These are phyloP conservation scores for Heteromormyrus szaboi DNA, from an alignment of 2,797 vertebrate genomes.

Conservation along the genomic window DNA sequence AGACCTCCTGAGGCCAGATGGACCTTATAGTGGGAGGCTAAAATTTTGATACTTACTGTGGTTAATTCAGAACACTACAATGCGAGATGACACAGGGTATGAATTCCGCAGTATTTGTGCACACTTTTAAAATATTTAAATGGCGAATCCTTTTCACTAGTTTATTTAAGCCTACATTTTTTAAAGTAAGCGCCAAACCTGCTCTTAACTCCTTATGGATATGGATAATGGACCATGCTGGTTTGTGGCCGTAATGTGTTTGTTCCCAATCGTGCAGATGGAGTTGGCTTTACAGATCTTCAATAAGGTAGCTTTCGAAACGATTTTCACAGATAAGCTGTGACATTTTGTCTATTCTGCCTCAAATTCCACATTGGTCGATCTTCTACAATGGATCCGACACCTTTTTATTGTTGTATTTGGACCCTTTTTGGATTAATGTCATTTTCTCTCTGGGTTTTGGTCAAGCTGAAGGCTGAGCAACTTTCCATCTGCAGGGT, in stretches of 20 bases:
- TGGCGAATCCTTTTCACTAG: conserved; percentile 21
- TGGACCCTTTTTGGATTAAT: neutral
- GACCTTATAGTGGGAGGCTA: neutral
- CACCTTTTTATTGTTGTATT: neutral
- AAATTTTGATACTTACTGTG: neutral
- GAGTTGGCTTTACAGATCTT: conserved; percentile 36
- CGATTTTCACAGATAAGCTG: neutral
- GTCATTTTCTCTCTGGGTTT: conserved; percentile 9
- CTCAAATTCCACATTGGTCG: conserved; percentile 28
- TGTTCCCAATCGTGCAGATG: conserved; percentile 1
- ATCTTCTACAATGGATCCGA: conserved; percentile 41
- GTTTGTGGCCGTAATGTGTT: conserved; percentile 43
- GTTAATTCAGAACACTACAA: conserved; percentile 23
- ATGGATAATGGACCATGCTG: conserved; percentile 36
- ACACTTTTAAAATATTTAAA: conserved; percentile 40
- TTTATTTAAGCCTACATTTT: conserved; percentile 40
- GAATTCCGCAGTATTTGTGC: conserved; percentile 21
- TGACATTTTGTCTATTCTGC: conserved; percentile 8
- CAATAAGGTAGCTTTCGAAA: neutral
- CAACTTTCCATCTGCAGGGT: conserved; percentile 21
- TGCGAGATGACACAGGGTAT: neutral
- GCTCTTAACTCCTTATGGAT: conserved; percentile 37
- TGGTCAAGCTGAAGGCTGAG: neutral
- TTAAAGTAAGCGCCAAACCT: conserved; percentile 45
- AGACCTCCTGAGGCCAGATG: neutral